Percentiles rank a stretch among this genome's conserved stretches.
These are phyloP conservation scores for Motacilla alba DNA, from an alignment of 2,113 vertebrate species.

Conservation along the genomic window DNA sequence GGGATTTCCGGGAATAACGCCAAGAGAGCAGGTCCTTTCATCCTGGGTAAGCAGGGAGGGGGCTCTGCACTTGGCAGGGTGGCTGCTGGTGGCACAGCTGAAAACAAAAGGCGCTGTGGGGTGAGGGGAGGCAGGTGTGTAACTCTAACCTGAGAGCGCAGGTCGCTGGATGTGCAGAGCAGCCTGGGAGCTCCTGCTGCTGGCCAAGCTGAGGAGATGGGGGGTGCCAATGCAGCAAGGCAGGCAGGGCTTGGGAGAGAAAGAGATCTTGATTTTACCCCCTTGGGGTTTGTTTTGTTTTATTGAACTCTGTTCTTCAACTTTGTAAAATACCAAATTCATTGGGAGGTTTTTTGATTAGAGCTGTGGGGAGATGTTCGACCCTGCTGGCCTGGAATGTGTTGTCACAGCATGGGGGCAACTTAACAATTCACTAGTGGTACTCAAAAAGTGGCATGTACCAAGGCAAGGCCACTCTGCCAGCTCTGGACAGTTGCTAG, in stretches of 20 bases:
- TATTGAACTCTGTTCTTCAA: not conserved
- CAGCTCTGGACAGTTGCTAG: not conserved
- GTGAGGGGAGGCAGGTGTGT: not conserved
- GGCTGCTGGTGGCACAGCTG: not conserved
- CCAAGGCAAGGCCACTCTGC: not conserved
- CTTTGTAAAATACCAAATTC: not conserved
- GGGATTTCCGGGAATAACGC: slow-evolving; percentile 93
- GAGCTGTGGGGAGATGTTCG: not conserved
- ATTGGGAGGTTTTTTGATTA: not conserved
- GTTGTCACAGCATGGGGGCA: not conserved
- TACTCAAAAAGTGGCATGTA: rapidly evolving
- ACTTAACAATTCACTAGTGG: not conserved
- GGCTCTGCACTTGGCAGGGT: not conserved
- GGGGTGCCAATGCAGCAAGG: not conserved
- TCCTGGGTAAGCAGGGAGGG: slow-evolving; percentile 83
- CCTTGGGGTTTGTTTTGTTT: not conserved
- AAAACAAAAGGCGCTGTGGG: not conserved
- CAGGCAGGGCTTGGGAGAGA: not conserved
- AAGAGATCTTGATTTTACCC: not conserved
- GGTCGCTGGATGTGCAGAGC: not conserved
- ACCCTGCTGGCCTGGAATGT: not conserved
- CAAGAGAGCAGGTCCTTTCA: slow-evolving; percentile 95
- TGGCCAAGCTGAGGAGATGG: not conserved
- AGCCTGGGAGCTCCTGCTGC: not conserved
- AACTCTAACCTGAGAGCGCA: not conserved